phyloP scores from a whole-genome alignment of 1,140 invertebrate genomes.

The Venturia canescens region DNA sequence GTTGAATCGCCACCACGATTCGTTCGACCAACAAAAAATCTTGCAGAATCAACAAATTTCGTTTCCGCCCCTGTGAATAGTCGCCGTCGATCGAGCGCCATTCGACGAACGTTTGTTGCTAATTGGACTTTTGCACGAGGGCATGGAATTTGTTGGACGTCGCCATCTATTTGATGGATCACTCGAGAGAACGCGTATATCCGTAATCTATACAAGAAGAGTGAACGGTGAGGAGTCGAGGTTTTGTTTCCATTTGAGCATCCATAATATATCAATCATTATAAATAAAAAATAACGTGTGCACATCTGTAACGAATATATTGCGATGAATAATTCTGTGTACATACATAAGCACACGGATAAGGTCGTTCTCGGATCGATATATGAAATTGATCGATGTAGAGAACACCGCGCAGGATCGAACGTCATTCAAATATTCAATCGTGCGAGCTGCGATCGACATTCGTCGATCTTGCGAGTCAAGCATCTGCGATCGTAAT shows the following conservation, averaged over 20 bases:
- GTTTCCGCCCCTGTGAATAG: no score
- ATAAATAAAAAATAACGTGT: neutral
- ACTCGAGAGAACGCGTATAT: neutral
- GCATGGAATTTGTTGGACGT: neutral
- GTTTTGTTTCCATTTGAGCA: slow-evolving; percentile 24
- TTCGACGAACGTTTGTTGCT: slow-evolving; percentile 7
- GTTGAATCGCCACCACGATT: no score
- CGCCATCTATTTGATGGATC: slow-evolving; percentile 32
- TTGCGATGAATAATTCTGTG: no score
- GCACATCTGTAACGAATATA: neutral
- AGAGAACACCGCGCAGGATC: slow-evolving; percentile 3
- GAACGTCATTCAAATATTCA: slow-evolving; percentile 28
- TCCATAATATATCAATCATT: slow-evolving; percentile 28
- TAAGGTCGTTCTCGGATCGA: neutral
- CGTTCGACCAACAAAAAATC: no score
- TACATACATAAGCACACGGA: no score
- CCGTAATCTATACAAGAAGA: neutral
- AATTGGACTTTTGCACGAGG: slow-evolving; percentile 38
- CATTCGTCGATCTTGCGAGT: slow-evolving; percentile 15
- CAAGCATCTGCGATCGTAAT: slow-evolving; percentile 25
- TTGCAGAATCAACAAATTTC: no score
- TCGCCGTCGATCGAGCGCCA: slow-evolving; percentile 23
- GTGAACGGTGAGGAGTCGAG: neutral
- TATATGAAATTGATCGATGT: slow-evolving; percentile 32
- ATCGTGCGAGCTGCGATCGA: slow-evolving; percentile 23